Percentiles rank a stretch among this genome's conserved stretches.
Conservation (phyloP, 92 coral and sea anemone genomes). For the Metridium senile region DNA sequence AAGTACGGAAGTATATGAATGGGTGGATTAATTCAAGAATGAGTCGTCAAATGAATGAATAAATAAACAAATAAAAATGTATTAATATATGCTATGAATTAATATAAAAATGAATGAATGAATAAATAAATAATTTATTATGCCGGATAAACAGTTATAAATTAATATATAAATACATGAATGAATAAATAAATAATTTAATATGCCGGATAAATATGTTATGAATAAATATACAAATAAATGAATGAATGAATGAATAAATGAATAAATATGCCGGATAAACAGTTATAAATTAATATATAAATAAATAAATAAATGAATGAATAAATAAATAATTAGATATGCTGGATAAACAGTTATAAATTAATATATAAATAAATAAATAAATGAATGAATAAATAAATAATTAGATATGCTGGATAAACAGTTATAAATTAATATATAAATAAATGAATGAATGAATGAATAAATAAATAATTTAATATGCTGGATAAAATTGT, state of each 20-base stretch:
- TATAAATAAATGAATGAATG: neutral
- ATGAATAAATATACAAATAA: neutral
- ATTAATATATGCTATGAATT: no score
- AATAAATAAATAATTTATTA: no score
- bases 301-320: neutral
- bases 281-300: neutral
- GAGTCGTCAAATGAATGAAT: no score
- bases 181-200: neutral
- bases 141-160: neutral
- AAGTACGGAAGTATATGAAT: no score
- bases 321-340: neutral
- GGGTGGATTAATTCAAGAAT: no score
- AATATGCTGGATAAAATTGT: neutral
- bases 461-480: neutral
- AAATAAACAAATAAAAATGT: no score
- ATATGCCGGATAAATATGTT: neutral
- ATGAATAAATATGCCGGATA: neutral
- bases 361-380: no score
- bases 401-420: neutral
- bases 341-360: neutral
- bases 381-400: neutral
- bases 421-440: no score
- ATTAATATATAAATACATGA: neutral
- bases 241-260: neutral
- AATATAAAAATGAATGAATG: neutral